Percentiles rank a stretch among this genome's conserved stretches.
Evolutionary conservation across 2,113 vertebrate genomes (phyloP).

Genomic region (Oceanodroma tethys): DNA sequence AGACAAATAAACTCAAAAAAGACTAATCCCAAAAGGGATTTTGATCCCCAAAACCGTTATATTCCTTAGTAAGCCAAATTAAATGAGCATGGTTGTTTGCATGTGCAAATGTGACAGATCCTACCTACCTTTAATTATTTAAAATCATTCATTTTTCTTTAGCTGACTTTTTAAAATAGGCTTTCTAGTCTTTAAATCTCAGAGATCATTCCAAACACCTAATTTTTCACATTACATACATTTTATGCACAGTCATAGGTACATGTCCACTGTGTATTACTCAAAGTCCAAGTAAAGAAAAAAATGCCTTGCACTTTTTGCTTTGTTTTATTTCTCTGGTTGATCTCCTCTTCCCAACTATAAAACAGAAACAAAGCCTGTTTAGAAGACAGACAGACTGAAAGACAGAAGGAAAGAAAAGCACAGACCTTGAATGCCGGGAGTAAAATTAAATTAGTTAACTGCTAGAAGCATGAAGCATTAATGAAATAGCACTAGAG

Average conservation of each 20-base stretch:
- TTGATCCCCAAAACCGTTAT: background rate
- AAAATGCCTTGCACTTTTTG: background rate
- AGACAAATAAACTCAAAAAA: background rate
- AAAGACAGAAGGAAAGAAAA: background rate
- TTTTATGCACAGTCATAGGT: background rate
- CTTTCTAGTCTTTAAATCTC: background rate
- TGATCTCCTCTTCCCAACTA: background rate
- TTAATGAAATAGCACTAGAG: constrained; percentile 44
- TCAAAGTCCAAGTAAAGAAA: background rate
- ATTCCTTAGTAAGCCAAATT: background rate
- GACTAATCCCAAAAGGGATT: background rate
- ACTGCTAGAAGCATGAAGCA: constrained; percentile 38
- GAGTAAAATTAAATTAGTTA: constrained; percentile 54
- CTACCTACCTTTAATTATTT: background rate
- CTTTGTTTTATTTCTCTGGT: background rate
- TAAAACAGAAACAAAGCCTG: background rate
- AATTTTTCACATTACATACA: background rate
- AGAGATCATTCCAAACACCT: background rate
- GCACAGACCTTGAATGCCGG: constrained; percentile 5
- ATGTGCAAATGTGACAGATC: background rate
- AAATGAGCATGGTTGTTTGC: background rate
- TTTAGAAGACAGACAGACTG: background rate
- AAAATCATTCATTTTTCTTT: background rate
- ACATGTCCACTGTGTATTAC: background rate
- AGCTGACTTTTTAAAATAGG: background rate